A percentile compares a stretch with the other conserved stretches of the same genome.
These are phyloP conservation scores for Drosophila paranaensis DNA, from an alignment of 2,888 invertebrate genomes.

Conservation along the genomic window DNA sequence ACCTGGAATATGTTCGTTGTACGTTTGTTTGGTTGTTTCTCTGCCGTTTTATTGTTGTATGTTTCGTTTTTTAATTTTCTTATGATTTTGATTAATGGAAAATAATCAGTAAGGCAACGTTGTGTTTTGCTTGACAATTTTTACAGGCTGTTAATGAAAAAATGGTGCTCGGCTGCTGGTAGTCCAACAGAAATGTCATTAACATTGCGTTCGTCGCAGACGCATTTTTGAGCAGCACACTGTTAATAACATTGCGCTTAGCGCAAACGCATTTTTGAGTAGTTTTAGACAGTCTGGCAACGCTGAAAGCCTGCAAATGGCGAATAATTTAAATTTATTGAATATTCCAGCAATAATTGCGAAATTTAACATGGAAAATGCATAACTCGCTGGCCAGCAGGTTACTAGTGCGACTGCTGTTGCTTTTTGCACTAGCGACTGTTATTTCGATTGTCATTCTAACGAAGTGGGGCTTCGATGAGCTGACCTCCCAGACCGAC, in stretches of 20 bases:
- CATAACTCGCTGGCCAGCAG: conserved; percentile 79
- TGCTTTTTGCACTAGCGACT: conserved; percentile 82
- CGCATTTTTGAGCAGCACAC: conserved; percentile 18
- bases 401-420: conserved; percentile 81
- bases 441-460: conserved; percentile 81
- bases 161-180: conserved; percentile 15
- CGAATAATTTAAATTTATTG: conserved; percentile 21
- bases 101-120: conserved; percentile 39
- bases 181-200: conserved; percentile 4
- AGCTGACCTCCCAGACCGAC: conserved; percentile 74
- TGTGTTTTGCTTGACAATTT: conserved; percentile 35
- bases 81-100: conserved; percentile 26
- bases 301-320: neutral
- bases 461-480: conserved; percentile 83
- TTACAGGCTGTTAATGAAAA: conserved; percentile 33
- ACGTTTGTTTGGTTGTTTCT: conserved; percentile 5
- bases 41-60: conserved; percentile 2
- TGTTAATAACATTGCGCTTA: neutral
- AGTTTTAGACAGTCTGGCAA: conserved; percentile 12
- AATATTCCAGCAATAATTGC: conserved; percentile 37
- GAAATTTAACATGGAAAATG: conserved; percentile 68
- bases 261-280: neutral
- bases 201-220: conserved; percentile 21
- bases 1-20: conserved; percentile 49
- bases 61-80: conserved; percentile 19